Evolutionary conservation across 2,113 vertebrate species (phyloP).

Genomic region (Chaetura pelagica): DNA sequence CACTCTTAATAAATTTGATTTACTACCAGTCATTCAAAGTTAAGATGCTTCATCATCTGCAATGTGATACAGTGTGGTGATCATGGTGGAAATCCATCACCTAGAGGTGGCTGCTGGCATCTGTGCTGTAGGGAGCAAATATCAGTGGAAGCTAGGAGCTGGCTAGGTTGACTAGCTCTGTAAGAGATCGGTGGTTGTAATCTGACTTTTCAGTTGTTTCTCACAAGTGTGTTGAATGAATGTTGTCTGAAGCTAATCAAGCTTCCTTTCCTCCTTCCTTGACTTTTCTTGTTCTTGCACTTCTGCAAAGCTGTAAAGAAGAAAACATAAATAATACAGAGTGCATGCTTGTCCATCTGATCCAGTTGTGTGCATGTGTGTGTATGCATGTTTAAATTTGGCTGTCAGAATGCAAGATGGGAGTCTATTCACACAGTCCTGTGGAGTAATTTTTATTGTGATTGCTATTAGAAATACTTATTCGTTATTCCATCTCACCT

Average conservation of each 20-base stretch:
- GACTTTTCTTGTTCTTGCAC: not conserved
- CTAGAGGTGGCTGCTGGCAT: not conserved
- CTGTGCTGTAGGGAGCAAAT: not conserved
- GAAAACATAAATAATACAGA: not conserved
- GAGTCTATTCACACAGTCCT: not conserved
- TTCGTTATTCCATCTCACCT: not conserved
- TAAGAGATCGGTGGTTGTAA: not conserved
- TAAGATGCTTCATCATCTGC: conserved; percentile 34
- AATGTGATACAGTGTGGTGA: not conserved
- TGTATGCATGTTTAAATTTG: not conserved
- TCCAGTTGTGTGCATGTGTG: not conserved
- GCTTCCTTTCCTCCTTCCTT: not conserved
- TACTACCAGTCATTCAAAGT: conserved; percentile 18
- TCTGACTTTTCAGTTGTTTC: not conserved
- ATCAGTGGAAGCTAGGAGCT: not conserved
- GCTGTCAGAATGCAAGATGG: not conserved
- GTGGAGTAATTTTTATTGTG: not conserved
- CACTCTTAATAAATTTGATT: conserved; percentile 32
- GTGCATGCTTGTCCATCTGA: not conserved
- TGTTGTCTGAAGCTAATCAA: not conserved
- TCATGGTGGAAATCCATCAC: conserved; percentile 32
- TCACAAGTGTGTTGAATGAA: not conserved
- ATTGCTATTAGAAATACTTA: not conserved
- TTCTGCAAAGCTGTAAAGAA: not conserved
- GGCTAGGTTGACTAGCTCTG: not conserved